Base-by-base conservation (phyloP, 2,888 invertebrate species). In the Aromia moschata region DNA sequence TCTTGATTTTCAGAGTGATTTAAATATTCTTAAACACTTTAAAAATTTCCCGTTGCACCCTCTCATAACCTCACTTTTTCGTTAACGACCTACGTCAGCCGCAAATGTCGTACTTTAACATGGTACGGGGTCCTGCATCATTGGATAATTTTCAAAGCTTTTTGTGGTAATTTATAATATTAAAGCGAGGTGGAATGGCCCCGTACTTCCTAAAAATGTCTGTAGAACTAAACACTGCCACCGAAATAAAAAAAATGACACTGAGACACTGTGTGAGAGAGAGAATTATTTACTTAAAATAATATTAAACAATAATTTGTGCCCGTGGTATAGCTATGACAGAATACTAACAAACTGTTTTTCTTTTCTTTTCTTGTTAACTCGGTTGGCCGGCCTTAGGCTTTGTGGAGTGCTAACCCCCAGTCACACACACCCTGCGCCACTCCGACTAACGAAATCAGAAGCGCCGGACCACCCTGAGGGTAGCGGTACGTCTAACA, bases 351-450 rank as follows among this genome's bases (percentile, higher is more conserved):
- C 80, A 79, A 75, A 77, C 79, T 80, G 80, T 79, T 78, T 78
- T 77, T 77, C 76, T 78, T 80, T 79, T 79, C 78, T 79, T 80
- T 80, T 80, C 79, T 79, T 80, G 79, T 80, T 80, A 79, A 80
- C 79, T 79, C 75, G 78, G 78, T 79, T 79, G 78, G 78, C 79
- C 79, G 79, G 78, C 79, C 78, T 79, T 89, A 89, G 89, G 89
- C 88, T 85, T 66, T 67, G 64, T 84, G 84, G 89, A 88, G 89
- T 89, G 89, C 89, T 89, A 89, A 89, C 87, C 74, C 76, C 62
- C 64, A 64, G 76, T 75, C 78, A 78, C 78, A 62, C 53, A 64
- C 58, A 65, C 55, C 56, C 64, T 60, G 60, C 62, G 62, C 57
- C 62, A 62, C 58, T 52, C 61, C 76, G 72, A 77, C 77, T 78